Percentiles rank a stretch among this genome's conserved stretches.
These are phyloP conservation scores for Phrynocephalus versicolor DNA, from an alignment of 2,113 vertebrate genomes.

Conservation along the genomic window DNA sequence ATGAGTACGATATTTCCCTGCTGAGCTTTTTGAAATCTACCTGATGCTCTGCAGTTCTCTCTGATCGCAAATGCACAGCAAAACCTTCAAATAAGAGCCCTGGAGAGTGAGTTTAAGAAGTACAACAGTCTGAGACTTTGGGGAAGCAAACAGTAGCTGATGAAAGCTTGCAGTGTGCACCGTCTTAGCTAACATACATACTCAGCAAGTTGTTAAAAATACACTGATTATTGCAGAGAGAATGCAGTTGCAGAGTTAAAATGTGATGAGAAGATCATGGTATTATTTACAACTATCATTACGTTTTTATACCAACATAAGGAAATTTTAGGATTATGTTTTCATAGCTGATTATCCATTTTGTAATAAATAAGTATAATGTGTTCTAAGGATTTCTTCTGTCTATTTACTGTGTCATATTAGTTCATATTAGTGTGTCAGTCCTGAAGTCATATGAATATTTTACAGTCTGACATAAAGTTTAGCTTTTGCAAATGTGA, in stretches of 20 bases:
- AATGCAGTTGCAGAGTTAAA: slow-evolving; percentile 37
- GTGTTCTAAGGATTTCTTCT: slow-evolving; percentile 18
- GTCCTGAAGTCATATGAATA: slow-evolving; percentile 34
- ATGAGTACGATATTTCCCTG: slow-evolving; percentile 24
- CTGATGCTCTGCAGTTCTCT: slow-evolving; percentile 21
- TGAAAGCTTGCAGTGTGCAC: slow-evolving; percentile 47
- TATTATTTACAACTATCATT: slow-evolving; percentile 47
- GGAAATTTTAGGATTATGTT: slow-evolving; percentile 38
- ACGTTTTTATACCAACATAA: slow-evolving; percentile 40
- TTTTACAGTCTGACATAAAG: slow-evolving; percentile 40
- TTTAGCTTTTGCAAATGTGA: slow-evolving; percentile 12
- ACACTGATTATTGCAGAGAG: slow-evolving; percentile 47
- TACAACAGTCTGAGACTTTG: slow-evolving; percentile 45
- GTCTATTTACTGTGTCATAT: background rate
- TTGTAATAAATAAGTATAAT: slow-evolving; percentile 34
- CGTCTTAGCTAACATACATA: slow-evolving; percentile 52
- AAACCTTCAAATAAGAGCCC: slow-evolving; percentile 40
- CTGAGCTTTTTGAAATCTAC: slow-evolving; percentile 45
- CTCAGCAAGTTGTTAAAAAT: slow-evolving; percentile 58
- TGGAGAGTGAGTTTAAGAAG: slow-evolving; percentile 41
- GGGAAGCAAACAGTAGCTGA: slow-evolving; percentile 56
- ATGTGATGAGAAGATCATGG: slow-evolving; percentile 50
- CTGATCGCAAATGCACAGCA: slow-evolving; percentile 37
- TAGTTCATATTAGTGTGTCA: background rate
- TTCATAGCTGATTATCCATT: slow-evolving; percentile 46